These are phyloP conservation scores for Dione vanillae DNA, from an alignment of 2,888 invertebrate species.

Conservation along the genomic window DNA sequence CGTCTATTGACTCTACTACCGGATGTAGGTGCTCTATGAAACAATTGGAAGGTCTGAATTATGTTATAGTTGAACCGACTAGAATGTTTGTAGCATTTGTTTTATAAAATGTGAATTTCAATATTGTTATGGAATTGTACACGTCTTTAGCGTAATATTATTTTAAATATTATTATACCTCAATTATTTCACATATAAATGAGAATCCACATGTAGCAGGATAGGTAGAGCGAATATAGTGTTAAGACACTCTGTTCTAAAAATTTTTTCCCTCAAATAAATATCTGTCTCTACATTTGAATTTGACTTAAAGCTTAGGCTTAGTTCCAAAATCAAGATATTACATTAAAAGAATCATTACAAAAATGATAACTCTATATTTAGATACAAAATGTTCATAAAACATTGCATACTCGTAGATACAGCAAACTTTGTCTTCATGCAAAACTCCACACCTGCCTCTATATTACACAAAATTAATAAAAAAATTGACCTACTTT, in stretches of 20 bases:
- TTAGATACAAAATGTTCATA: not conserved
- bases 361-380: too few relatives aligned
- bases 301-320: too few relatives aligned
- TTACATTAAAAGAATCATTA: too few relatives aligned
- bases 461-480: not conserved
- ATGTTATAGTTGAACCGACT: constrained; percentile 35
- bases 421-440: not conserved
- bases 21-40: constrained; percentile 35
- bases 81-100: constrained; percentile 25
- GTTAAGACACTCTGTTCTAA: too few relatives aligned
- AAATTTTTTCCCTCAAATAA: too few relatives aligned
- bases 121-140: not conserved
- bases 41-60: constrained; percentile 33
- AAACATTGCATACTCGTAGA: not conserved
- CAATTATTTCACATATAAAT: too few relatives aligned
- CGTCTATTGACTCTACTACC: constrained; percentile 2
- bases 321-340: too few relatives aligned
- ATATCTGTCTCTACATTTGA: too few relatives aligned
- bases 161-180: too few relatives aligned
- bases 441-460: not conserved
- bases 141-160: too few relatives aligned
- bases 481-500: not conserved
- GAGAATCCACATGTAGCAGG: too few relatives aligned
- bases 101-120: constrained; percentile 34
- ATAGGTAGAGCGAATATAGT: too few relatives aligned